These are phyloP conservation scores for Sander lucioperca DNA, from an alignment of 2,113 vertebrate species.

Conservation along the genomic window DNA sequence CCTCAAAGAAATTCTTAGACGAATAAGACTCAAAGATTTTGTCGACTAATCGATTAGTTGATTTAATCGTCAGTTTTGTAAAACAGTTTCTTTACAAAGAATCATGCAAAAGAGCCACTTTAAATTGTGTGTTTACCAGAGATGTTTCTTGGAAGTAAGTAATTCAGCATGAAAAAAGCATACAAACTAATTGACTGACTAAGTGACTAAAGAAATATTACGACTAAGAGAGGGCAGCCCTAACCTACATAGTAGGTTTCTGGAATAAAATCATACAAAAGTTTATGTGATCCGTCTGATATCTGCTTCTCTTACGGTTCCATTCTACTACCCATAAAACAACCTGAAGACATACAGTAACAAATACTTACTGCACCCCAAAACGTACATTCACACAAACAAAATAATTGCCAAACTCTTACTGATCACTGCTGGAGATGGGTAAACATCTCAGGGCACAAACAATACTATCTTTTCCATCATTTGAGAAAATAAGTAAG, in stretches of 20 bases:
- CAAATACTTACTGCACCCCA: background rate
- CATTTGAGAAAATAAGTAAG: constrained; percentile 9
- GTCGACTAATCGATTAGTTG: too few relatives aligned
- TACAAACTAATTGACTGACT: too few relatives aligned
- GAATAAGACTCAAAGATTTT: too few relatives aligned
- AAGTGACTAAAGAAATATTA: too few relatives aligned
- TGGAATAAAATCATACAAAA: background rate
- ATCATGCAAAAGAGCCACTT: too few relatives aligned
- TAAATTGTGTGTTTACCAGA: too few relatives aligned
- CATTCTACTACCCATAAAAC: constrained; percentile 14
- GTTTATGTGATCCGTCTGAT: background rate
- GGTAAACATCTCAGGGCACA: constrained; percentile 1
- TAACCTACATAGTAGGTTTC: background rate
- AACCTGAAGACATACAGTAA: background rate
- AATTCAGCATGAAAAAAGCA: too few relatives aligned
- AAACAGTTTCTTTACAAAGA: too few relatives aligned
- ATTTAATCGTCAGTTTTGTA: too few relatives aligned
- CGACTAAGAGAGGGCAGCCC: too few relatives aligned
- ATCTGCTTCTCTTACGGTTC: constrained; percentile 1
- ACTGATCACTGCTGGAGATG: constrained; percentile 47
- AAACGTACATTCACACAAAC: constrained; percentile 27
- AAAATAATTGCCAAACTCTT: constrained; percentile 40
- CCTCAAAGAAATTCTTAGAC: too few relatives aligned
- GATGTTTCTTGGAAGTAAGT: too few relatives aligned
- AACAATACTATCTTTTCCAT: background rate